Evolutionary conservation across 2,113 vertebrate genomes (phyloP).

Genomic region (Anarrhichthys ocellatus): DNA sequence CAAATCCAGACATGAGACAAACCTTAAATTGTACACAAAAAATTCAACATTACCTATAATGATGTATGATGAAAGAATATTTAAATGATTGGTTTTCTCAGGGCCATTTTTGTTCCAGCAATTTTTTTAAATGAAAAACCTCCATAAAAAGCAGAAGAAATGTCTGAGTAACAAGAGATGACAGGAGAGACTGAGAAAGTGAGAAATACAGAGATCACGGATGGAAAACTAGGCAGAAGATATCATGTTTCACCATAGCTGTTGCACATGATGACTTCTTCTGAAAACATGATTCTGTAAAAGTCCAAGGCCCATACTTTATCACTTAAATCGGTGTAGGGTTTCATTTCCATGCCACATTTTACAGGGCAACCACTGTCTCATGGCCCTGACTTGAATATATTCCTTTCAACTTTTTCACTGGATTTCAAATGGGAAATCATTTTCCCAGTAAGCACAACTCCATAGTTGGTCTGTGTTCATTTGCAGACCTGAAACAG

Average conservation of each 20-base stretch:
- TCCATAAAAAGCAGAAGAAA: slow-evolving; percentile 4
- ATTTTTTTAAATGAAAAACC: background rate
- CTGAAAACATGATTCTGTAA: slow-evolving; percentile 55
- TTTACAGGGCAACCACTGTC: slow-evolving; percentile 44
- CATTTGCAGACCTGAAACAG: slow-evolving; percentile 74
- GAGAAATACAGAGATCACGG: slow-evolving; percentile 25
- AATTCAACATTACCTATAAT: background rate
- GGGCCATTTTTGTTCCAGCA: background rate
- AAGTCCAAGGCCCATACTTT: slow-evolving; percentile 69
- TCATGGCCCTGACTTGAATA: slow-evolving; percentile 52
- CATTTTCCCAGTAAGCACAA: slow-evolving; percentile 68
- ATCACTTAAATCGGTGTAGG: slow-evolving; percentile 64
- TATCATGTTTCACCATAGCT: slow-evolving; percentile 49
- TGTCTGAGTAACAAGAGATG: background rate
- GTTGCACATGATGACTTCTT: slow-evolving; percentile 59
- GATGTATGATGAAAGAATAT: background rate
- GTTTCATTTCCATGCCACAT: slow-evolving; percentile 59
- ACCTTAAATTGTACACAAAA: background rate
- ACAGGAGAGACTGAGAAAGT: background rate
- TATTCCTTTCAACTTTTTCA: slow-evolving; percentile 65
- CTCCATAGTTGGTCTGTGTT: slow-evolving; percentile 61
- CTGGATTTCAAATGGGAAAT: slow-evolving; percentile 74
- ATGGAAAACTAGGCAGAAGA: slow-evolving; percentile 14
- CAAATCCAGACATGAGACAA: background rate
- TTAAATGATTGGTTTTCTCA: background rate